Percentiles rank a stretch among this genome's conserved stretches.
These are phyloP conservation scores for Fopius arisanus DNA, from an alignment of 1,140 invertebrate genomes.

Conservation along the genomic window DNA sequence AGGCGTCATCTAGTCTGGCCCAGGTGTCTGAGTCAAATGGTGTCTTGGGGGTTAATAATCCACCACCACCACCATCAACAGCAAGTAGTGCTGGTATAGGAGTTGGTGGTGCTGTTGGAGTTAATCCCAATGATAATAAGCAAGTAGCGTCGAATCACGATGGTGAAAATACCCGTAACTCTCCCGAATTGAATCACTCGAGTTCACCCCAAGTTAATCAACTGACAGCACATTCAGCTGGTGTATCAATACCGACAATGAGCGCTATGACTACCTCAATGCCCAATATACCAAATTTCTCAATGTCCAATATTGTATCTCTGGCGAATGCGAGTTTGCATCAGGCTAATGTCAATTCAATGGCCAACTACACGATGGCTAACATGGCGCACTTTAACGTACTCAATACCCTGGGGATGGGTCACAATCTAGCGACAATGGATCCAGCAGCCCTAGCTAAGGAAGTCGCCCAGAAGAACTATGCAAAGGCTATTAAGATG, in stretches of 20 bases:
- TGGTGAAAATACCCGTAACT: constrained; percentile 55
- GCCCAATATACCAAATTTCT: constrained; percentile 37
- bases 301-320: constrained; percentile 43
- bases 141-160: constrained; percentile 54
- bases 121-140: constrained; percentile 20
- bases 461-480: constrained; percentile 80
- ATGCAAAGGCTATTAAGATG: constrained; percentile 73
- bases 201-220: constrained; percentile 48
- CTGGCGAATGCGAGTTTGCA: constrained; percentile 42
- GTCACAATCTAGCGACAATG: constrained; percentile 45
- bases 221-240: constrained; percentile 41
- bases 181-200: constrained; percentile 64
- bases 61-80: constrained; percentile 59
- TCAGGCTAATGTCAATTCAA: constrained; percentile 29
- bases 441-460: constrained; percentile 75
- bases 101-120: constrained; percentile 31
- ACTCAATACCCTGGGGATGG: constrained; percentile 53
- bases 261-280: constrained; percentile 57
- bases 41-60: constrained; percentile 65
- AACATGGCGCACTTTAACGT: constrained; percentile 56
- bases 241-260: constrained; percentile 42
- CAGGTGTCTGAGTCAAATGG: constrained; percentile 58
- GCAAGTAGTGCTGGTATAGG: constrained; percentile 35
- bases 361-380: constrained; percentile 50
- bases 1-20: constrained; percentile 46